phyloP scores from a whole-genome alignment of 2,888 invertebrate genomes.

The Cantharis flavilabris region DNA sequence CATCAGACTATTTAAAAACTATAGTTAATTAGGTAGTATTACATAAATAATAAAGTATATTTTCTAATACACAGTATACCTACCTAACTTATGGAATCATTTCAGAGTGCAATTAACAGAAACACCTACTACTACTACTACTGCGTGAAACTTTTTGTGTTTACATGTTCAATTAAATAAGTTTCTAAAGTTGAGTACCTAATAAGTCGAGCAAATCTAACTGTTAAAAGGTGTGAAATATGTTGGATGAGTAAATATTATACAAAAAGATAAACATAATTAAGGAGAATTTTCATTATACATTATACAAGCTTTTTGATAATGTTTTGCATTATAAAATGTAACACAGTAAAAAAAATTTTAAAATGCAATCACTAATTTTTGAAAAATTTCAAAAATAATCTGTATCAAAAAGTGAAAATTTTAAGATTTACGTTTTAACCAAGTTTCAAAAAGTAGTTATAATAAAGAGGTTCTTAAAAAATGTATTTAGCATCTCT shows the following conservation, averaged over 20 bases:
- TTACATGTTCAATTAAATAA: slow-evolving; percentile 1
- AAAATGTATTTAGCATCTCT: too few species aligned
- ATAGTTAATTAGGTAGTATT: not conserved
- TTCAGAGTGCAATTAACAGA: not conserved
- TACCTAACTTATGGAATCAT: not conserved
- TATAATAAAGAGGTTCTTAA: too few species aligned
- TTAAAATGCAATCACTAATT: too few species aligned
- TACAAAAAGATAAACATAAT: not conserved
- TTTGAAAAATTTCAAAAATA: too few species aligned
- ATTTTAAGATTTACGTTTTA: not conserved
- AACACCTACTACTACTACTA: not conserved
- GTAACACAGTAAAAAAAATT: not conserved
- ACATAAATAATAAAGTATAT: not conserved
- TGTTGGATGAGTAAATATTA: not conserved
- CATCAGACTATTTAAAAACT: too few species aligned
- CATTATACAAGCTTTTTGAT: not conserved
- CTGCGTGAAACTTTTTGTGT: not conserved
- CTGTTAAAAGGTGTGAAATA: slow-evolving; percentile 15
- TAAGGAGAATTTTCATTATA: not conserved
- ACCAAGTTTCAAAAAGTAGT: too few species aligned
- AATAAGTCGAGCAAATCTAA: slow-evolving; percentile 15
- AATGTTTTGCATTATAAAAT: not conserved
- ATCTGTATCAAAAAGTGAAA: too few species aligned
- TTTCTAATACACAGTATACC: not conserved
- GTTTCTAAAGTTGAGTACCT: slow-evolving; percentile 15